Evolutionary conservation across 2,113 vertebrate species (phyloP).

Genomic region (Gila orcuttii): DNA sequence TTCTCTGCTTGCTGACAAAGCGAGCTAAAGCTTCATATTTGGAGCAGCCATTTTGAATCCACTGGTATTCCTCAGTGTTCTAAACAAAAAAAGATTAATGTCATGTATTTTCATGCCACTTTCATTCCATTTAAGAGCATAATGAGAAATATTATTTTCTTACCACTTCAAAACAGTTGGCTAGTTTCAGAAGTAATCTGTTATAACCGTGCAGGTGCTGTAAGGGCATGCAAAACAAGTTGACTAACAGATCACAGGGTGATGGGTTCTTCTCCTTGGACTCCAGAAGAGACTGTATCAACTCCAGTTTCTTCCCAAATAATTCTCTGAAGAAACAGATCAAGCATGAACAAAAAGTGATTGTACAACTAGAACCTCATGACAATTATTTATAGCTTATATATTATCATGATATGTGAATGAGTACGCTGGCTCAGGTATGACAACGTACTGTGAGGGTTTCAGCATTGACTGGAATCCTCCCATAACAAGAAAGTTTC

Average conservation of each 20-base stretch:
- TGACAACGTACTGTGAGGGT: slow-evolving; percentile 84
- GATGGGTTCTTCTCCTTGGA: slow-evolving; percentile 74
- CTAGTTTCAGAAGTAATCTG: slow-evolving; percentile 87
- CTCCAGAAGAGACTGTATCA: slow-evolving; percentile 80
- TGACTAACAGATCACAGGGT: slow-evolving; percentile 79
- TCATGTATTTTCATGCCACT: not conserved
- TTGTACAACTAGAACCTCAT: not conserved
- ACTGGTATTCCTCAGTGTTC: slow-evolving; percentile 87
- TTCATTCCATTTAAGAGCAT: not conserved
- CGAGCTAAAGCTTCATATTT: slow-evolving; percentile 86
- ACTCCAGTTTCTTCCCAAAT: slow-evolving; percentile 82
- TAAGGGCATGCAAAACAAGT: slow-evolving; percentile 87
- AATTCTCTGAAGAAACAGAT: slow-evolving; percentile 78
- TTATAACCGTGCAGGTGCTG: slow-evolving; percentile 88
- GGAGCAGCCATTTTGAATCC: slow-evolving; percentile 83
- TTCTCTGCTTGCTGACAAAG: slow-evolving; percentile 84
- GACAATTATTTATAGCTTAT: not conserved
- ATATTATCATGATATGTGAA: not conserved
- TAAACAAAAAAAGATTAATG: slow-evolving; percentile 45
- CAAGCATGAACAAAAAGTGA: not conserved
- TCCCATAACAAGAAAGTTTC: slow-evolving; percentile 93
- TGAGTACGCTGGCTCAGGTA: not conserved
- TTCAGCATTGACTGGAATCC: slow-evolving; percentile 91
- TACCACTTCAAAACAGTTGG: slow-evolving; percentile 94
- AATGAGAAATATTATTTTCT: slow-evolving; percentile 53